Conservation (phyloP, 1,140 invertebrate genomes). For the Ceratoteleas bidentatus region DNA sequence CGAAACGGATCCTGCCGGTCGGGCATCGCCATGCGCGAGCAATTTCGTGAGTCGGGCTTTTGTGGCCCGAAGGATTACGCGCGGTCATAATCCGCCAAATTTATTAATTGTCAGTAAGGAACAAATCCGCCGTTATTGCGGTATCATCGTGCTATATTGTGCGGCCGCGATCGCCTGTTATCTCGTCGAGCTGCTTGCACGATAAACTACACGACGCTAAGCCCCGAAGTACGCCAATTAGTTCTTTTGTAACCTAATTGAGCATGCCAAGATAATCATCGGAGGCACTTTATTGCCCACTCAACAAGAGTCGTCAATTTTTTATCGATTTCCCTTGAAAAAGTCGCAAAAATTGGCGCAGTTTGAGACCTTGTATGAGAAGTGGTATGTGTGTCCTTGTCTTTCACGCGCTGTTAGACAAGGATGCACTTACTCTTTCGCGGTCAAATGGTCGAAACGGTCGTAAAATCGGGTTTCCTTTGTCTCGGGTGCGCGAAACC, state of each 20-base stretch:
- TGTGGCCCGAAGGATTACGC: constrained; percentile 19
- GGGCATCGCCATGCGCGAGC: constrained; percentile 22
- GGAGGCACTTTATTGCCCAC: background rate
- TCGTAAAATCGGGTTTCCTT: background rate
- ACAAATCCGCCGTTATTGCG: constrained; percentile 27
- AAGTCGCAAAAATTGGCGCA: background rate
- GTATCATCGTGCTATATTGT: constrained; percentile 23
- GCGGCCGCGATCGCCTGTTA: constrained; percentile 3
- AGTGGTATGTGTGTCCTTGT: background rate
- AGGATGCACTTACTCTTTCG: background rate
- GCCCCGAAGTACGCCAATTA: constrained; percentile 2
- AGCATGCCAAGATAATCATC: background rate
- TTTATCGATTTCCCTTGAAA: background rate
- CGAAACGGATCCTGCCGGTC: constrained; percentile 12
- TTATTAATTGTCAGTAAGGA: constrained; percentile 44
- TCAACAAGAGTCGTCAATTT: background rate
- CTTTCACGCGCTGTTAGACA: background rate
- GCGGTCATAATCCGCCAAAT: constrained; percentile 17
- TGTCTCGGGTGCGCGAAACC: constrained; percentile 18
- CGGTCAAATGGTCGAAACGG: background rate
- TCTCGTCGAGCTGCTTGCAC: constrained; percentile 16
- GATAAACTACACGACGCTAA: constrained; percentile 9
- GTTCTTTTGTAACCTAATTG: constrained; percentile 7
- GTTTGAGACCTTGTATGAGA: too few relatives aligned
- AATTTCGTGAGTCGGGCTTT: constrained; percentile 7